Conservation (phyloP, 2,113 vertebrate genomes). For the Megatriorchis doriae region DNA sequence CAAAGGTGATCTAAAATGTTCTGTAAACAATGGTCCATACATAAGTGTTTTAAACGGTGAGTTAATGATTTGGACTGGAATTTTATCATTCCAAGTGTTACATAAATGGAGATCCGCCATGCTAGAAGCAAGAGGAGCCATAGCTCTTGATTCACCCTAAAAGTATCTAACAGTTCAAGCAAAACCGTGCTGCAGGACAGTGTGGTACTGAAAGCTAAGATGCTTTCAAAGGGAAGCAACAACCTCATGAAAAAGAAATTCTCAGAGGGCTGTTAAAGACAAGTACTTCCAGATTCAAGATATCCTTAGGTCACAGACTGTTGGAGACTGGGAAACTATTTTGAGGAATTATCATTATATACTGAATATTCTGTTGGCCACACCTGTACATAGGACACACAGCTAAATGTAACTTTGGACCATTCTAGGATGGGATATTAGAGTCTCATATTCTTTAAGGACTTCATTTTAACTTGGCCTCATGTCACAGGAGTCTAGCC, state of each 20-base stretch:
- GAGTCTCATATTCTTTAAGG: not conserved
- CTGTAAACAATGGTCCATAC: not conserved
- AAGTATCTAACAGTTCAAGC: not conserved
- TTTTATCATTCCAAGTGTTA: not conserved
- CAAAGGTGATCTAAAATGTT: not conserved
- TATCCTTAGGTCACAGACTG: not conserved
- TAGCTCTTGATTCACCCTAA: not conserved
- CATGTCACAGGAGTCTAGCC: not conserved
- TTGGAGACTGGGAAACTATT: not conserved
- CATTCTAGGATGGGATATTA: not conserved
- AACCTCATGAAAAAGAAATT: not conserved
- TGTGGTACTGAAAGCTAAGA: not conserved
- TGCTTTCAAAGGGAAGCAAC: not conserved
- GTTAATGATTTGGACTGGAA: not conserved
- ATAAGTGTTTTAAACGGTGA: not conserved
- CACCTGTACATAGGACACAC: not conserved
- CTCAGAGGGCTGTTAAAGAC: not conserved
- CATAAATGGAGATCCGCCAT: not conserved
- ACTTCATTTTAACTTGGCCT: not conserved
- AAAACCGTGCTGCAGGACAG: not conserved
- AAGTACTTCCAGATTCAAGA: not conserved
- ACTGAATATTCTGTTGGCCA: not conserved
- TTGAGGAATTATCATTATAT: not conserved
- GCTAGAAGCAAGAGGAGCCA: not conserved
- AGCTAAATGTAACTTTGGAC: not conserved